Percentiles rank a stretch among this genome's conserved stretches.
phyloP scores from a whole-genome alignment of 2,113 vertebrate species.

The Sturnus vulgaris region DNA sequence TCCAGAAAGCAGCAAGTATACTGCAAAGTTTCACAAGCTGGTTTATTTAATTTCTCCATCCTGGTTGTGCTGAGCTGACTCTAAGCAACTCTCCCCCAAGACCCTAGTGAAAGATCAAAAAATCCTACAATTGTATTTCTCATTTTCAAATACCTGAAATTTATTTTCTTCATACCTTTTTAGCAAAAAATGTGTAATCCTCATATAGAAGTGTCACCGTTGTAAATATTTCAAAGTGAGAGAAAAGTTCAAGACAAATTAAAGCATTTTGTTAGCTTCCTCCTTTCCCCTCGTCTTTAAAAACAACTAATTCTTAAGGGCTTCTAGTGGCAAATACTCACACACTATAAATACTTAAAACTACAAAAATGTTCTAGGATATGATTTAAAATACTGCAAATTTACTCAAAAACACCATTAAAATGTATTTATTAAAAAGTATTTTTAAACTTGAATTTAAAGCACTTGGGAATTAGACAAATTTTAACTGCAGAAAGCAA shows the following conservation, averaged over 20 bases:
- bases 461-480: background rate
- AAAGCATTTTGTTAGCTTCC: background rate
- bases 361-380: background rate
- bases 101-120: background rate
- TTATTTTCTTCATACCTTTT: background rate
- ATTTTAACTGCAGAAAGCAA: background rate
- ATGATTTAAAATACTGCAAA: background rate
- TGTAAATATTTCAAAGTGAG: background rate
- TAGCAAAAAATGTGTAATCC: background rate
- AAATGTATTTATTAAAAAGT: background rate
- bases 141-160: background rate
- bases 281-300: background rate
- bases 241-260: background rate
- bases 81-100: background rate
- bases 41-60: background rate
- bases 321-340: background rate
- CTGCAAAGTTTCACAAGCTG: background rate
- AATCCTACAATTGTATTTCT: background rate
- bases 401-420: background rate
- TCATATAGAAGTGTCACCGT: background rate
- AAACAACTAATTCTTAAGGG: background rate
- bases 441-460: background rate
- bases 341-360: background rate
- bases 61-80: background rate
- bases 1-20: background rate